Evolutionary conservation across 2,888 invertebrate species (phyloP).

Genomic region (Opisthograptis luteolata): DNA sequence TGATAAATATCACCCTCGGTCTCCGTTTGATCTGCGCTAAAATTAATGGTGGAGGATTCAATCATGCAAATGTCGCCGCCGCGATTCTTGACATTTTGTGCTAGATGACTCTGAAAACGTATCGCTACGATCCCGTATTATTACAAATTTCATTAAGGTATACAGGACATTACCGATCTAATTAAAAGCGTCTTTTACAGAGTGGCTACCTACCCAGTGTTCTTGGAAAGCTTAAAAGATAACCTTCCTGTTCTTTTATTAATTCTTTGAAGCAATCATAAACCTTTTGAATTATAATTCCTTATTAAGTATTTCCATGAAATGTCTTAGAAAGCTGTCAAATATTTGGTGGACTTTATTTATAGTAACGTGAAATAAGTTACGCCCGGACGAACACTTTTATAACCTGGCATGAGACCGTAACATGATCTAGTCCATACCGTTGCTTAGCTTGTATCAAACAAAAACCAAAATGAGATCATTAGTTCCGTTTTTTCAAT

Average conservation of each 20-base stretch:
- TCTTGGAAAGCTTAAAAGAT: not conserved
- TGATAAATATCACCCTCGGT: slow-evolving; percentile 84
- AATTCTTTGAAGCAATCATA: not conserved
- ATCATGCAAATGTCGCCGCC: slow-evolving; percentile 78
- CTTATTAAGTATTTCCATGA: too few relatives aligned
- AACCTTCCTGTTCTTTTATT: not conserved
- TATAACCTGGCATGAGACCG: too few relatives aligned
- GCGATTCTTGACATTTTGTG: slow-evolving; percentile 55
- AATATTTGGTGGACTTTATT: too few relatives aligned
- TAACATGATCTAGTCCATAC: too few relatives aligned
- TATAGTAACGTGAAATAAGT: too few relatives aligned
- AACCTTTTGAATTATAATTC: not conserved
- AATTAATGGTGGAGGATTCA: slow-evolving; percentile 84
- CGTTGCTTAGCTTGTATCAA: too few relatives aligned
- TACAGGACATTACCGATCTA: not conserved
- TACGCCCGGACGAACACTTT: too few relatives aligned
- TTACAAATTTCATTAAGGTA: slow-evolving; percentile 23
- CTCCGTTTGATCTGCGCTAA: slow-evolving; percentile 82
- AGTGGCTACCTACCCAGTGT: not conserved
- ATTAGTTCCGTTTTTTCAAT: too few relatives aligned
- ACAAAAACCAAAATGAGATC: too few relatives aligned
- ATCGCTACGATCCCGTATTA: slow-evolving; percentile 23
- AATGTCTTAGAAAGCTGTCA: too few relatives aligned
- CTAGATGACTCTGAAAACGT: slow-evolving; percentile 42
- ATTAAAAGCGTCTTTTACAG: slow-evolving; percentile 1